These are phyloP conservation scores for Psilopsiagon aymara DNA, from an alignment of 2,113 vertebrate species.

Conservation along the genomic window DNA sequence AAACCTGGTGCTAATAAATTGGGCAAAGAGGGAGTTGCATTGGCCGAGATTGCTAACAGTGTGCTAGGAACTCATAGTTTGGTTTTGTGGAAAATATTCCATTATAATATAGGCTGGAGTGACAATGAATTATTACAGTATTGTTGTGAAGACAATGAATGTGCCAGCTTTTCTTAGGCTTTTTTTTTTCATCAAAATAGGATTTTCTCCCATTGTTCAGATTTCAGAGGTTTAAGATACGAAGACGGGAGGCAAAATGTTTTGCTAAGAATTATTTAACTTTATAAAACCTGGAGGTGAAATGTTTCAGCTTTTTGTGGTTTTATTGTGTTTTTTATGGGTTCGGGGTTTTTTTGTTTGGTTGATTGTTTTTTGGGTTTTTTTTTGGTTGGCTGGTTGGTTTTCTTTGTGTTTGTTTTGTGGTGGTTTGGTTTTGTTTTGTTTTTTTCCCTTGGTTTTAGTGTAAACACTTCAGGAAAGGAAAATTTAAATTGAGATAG, in stretches of 20 bases:
- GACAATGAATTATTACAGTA: too few relatives aligned
- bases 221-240: background rate
- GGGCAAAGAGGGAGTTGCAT: background rate
- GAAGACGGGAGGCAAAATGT: background rate
- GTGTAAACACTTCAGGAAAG: background rate
- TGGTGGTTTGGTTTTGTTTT: background rate
- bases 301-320: background rate
- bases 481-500: background rate
- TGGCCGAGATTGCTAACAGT: background rate
- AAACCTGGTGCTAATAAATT: background rate
- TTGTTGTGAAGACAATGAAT: background rate
- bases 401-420: background rate
- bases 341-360: background rate
- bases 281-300: background rate
- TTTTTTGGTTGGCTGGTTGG: accelerated
- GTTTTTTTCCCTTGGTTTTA: background rate
- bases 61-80: background rate
- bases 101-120: background rate
- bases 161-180: background rate
- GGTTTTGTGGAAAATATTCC: background rate
- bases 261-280: background rate
- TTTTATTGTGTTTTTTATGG: background rate
- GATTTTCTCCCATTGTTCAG: background rate
- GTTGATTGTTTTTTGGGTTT: background rate
- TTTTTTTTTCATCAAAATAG: background rate